A percentile compares a stretch with the other conserved stretches of the same genome.
These are phyloP conservation scores for Ceyx cyanopectus DNA, from an alignment of 2,113 vertebrate genomes.

Conservation along the genomic window DNA sequence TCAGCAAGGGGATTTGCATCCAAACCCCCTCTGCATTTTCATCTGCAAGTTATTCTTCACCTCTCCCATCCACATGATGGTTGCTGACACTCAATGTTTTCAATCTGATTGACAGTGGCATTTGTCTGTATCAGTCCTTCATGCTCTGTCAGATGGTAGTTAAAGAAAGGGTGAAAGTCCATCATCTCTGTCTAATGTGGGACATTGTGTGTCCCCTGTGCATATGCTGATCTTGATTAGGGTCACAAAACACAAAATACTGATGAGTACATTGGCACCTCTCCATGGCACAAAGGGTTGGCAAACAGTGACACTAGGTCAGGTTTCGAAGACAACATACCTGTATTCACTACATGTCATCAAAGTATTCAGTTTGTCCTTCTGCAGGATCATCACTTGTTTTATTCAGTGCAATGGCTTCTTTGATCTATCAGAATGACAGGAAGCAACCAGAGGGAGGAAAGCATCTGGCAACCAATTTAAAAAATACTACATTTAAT, in stretches of 20 bases:
- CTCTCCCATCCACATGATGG: not conserved
- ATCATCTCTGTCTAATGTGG: not conserved
- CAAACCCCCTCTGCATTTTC: not conserved
- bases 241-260: not conserved
- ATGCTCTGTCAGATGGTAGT: not conserved
- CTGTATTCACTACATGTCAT: not conserved
- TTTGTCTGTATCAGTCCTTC: not conserved
- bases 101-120: not conserved
- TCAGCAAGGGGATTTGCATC: rapidly evolving
- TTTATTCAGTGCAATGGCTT: not conserved
- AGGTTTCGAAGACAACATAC: not conserved
- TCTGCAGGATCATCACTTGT: slow-evolving; percentile 1
- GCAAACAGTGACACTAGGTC: not conserved
- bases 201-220: not conserved
- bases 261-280: not conserved
- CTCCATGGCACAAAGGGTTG: not conserved
- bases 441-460: not conserved
- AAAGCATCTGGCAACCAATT: slow-evolving; percentile 13
- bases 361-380: not conserved
- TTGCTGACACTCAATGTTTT: not conserved
- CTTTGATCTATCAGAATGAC: not conserved
- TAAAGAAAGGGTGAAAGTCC: not conserved
- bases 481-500: not conserved
- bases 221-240: not conserved
- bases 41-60: not conserved